phyloP scores from a whole-genome alignment of 2,888 invertebrate species.

The Thymelicus sylvestris region DNA sequence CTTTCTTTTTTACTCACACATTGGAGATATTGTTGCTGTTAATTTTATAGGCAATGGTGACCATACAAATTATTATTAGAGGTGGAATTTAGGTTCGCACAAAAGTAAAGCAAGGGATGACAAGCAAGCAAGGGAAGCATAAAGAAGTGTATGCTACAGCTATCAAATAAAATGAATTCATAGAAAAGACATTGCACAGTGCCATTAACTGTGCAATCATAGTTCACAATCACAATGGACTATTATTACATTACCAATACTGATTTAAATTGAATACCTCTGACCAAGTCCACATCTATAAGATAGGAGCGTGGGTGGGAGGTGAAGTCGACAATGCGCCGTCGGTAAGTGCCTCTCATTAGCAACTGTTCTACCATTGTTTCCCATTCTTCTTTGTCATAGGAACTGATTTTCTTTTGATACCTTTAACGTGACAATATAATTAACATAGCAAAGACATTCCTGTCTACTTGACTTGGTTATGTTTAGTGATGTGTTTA shows the following conservation, averaged over 20 bases:
- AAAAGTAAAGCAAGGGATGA: no score
- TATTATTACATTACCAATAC: background rate
- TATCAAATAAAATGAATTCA: no score
- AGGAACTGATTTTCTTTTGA: conserved; percentile 97
- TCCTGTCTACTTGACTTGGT: background rate
- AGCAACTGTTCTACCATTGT: conserved; percentile 93
- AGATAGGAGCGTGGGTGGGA: conserved; percentile 95
- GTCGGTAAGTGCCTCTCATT: conserved; percentile 77
- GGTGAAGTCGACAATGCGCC: conserved; percentile 92
- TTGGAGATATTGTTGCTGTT: no score
- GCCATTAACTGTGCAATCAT: background rate
- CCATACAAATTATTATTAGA: no score
- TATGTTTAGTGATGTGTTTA: no score
- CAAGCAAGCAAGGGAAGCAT: no score
- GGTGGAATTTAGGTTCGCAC: no score
- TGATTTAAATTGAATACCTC: conserved; percentile 86
- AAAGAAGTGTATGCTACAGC: no score
- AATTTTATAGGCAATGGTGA: no score
- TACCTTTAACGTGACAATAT: conserved; percentile 85
- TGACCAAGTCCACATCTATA: conserved; percentile 97
- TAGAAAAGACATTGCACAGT: no score
- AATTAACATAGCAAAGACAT: conserved; percentile 13
- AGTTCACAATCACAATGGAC: background rate
- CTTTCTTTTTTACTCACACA: no score
- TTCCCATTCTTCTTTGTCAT: conserved; percentile 99